Evolutionary conservation across 2,797 vertebrate species (phyloP), one percentile per base, ranked within the genome.

Genomic region (Helostoma temminkii): DNA sequence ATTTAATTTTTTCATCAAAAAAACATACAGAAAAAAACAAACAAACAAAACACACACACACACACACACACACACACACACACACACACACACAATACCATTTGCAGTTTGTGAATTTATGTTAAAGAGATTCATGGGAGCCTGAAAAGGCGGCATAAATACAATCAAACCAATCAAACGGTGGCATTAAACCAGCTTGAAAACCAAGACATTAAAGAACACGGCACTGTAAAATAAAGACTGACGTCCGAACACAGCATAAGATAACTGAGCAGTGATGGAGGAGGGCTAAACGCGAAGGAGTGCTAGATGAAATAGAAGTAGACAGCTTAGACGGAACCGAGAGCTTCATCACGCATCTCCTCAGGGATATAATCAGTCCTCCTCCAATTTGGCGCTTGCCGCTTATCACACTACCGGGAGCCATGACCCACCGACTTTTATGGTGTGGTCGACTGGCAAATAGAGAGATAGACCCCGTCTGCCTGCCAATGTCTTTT

Each of bases 291-390:
- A 12, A 74, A 53, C 34, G 75, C 81, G 78, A 73, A n/a, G 48
- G 67, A 79, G 56, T 26, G 56, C 63, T 41, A 6, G 37, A 66
- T 67, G 53, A 75, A 76, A 83, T 62, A 39, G 60, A 64, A 72
- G 71, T 3, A 42, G 81, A 84, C 74, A 63, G 72, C 68, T 59
- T 37, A 19, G 69, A 81, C 24, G 39, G 43, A 75, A 73, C 71
- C 4, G 39, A 61, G 73, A 71, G 80, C 78, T 80, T 86, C 85
- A 82, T 86, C 85, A 78, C 78, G 63, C 56, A 37, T 78, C 76
- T 87, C 85, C 83, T 85, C 55, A 1, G 80, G 85, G 83, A 82
- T 37, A 71, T 85, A 90, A 91, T 92, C 88, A 88, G 89, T 84
- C 83, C 84, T 76, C 55, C 80, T 90, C 81, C 86, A 91, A 89